A percentile compares a stretch with the other conserved stretches of the same genome.
Evolutionary conservation across 2,797 vertebrate genomes (phyloP).

Genomic region (Manis pentadactyla): DNA sequence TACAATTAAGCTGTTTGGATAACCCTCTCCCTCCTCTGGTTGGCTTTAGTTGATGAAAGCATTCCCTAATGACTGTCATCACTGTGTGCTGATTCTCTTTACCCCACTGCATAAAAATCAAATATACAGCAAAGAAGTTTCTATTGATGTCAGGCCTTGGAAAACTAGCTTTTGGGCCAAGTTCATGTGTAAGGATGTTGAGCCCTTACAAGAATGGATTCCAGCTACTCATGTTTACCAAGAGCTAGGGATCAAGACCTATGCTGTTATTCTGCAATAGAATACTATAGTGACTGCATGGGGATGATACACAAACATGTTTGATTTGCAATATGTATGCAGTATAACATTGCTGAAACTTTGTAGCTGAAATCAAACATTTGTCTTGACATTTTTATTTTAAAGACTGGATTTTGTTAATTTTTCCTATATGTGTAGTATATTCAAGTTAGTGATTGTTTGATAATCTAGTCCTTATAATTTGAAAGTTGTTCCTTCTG

Average conservation of each 20-base stretch:
- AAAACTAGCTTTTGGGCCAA: conserved; percentile 64
- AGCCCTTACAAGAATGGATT: conserved; percentile 73
- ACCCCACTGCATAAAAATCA: conserved; percentile 74
- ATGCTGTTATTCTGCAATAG: conserved; percentile 72
- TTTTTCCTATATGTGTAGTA: conserved; percentile 7
- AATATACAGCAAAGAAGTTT: conserved; percentile 69
- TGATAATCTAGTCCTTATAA: conserved; percentile 5
- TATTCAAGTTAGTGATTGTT: conserved; percentile 34
- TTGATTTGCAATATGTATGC: conserved; percentile 77
- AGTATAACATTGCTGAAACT: conserved; percentile 68
- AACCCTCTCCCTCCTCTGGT: conserved; percentile 56
- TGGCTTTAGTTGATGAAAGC: conserved; percentile 70
- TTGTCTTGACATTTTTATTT: conserved; percentile 66
- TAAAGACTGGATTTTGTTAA: conserved; percentile 56
- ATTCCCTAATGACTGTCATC: conserved; percentile 63
- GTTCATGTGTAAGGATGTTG: conserved; percentile 46
- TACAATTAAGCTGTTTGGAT: conserved; percentile 65
- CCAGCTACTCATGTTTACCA: conserved; percentile 76
- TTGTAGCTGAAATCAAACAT: conserved; percentile 76
- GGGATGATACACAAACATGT: conserved; percentile 61
- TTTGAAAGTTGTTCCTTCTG: conserved; percentile 52
- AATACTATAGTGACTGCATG: conserved; percentile 71
- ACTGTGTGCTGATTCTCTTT: conserved; percentile 43
- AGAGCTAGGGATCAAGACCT: conserved; percentile 67
- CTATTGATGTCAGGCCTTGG: conserved; percentile 67